Base-by-base conservation (phyloP, 92 coral and sea anemone species). In the Ricordea florida region DNA sequence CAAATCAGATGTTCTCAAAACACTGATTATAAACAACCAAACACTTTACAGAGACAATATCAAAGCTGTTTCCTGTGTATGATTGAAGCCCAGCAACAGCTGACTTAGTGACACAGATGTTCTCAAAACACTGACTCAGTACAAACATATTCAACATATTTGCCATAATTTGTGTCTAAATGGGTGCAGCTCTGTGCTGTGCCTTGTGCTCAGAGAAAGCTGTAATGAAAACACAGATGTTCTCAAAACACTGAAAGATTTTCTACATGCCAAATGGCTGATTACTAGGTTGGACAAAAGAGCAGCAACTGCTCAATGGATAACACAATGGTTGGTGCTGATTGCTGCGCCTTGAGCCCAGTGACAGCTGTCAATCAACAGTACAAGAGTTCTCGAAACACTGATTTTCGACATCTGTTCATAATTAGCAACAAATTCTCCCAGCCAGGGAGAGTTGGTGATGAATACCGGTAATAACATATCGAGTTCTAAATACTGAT, bases 371-470 rank as follows among this genome's bases (percentile, higher is more conserved):
- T 50, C 76, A 47, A 9, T 31, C 29, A 15, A 28, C 69, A 25
- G n/a, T 79, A 52, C 49, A 51, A 70, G 31, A 44, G 85, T 79
- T 79, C 85, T 79, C 85, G 73, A 79, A 79, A 58, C 85, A 79
- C 72, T 62, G 68, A 49, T 11, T 17, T 15, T n/a, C n/a, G n/a
- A n/a, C n/a, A n/a, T n/a, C n/a, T n/a, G n/a, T n/a, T n/a, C n/a
- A n/a, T n/a, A n/a, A n/a, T n/a, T n/a, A n/a, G n/a, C n/a, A n/a
- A n/a, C n/a, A n/a, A n/a, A n/a, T n/a, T n/a, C n/a, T n/a, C n/a
- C n/a, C n/a, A n/a, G n/a, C n/a, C n/a, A n/a, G n/a, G n/a, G n/a
- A n/a, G n/a, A n/a, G n/a, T n/a, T n/a, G n/a, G n/a, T n/a, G n/a
- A n/a, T n/a, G n/a, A n/a, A n/a, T n/a, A n/a, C n/a, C n/a, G n/a